These are phyloP conservation scores for Oscheius sp. DNA, from an alignment of 2,888 invertebrate species.

Conservation along the genomic window DNA sequence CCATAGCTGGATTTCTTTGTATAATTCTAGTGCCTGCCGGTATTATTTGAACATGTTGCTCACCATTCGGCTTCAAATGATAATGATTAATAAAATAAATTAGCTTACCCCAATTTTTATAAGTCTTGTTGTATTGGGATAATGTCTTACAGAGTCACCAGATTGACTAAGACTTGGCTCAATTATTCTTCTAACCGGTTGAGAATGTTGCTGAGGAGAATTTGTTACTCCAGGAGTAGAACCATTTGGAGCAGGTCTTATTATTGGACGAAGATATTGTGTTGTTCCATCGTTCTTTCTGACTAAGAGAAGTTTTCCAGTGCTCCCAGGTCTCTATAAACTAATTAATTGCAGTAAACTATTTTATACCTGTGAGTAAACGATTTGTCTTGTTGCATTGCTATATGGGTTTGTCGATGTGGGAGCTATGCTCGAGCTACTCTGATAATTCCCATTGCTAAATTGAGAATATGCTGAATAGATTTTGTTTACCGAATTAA, in stretches of 20 bases:
- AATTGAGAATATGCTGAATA: no score
- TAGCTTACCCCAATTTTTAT: slow-evolving; percentile 3
- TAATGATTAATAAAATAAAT: background rate
- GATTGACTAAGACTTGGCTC: background rate
- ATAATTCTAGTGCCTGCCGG: slow-evolving; percentile 1
- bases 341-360: background rate
- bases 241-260: background rate
- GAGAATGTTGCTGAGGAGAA: no score
- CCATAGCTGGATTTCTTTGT: background rate
- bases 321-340: background rate
- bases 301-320: background rate
- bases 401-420: no score
- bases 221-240: background rate
- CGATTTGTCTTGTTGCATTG: background rate
- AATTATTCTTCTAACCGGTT: background rate
- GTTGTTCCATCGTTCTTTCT: background rate
- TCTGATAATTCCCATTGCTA: no score
- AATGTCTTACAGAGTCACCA: background rate
- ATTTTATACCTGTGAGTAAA: background rate
- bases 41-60: background rate
- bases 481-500: no score
- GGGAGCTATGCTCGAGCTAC: no score
- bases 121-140: background rate
- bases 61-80: slow-evolving; percentile 9
- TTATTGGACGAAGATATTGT: background rate